phyloP scores from a whole-genome alignment of 2,113 vertebrate species.

The Orientallactaga bullata region DNA sequence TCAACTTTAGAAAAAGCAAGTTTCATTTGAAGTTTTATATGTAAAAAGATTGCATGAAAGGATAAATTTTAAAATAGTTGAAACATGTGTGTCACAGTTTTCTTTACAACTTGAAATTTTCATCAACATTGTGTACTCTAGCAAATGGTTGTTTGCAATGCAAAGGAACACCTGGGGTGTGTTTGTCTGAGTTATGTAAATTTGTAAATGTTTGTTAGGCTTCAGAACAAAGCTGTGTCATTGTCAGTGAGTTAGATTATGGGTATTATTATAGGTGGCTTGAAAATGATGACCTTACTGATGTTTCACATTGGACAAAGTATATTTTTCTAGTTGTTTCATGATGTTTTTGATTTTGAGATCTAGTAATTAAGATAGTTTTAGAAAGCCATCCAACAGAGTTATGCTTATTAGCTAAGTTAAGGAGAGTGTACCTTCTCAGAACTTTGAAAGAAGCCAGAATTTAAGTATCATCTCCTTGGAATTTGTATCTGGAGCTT shows the following conservation, averaged over 20 bases:
- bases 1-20: slow-evolving; percentile 59
- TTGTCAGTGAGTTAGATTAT: slow-evolving; percentile 52
- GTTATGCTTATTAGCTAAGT: slow-evolving; percentile 43
- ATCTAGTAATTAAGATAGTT: slow-evolving; percentile 21
- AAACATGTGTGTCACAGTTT: slow-evolving; percentile 70
- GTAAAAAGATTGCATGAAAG: slow-evolving; percentile 67
- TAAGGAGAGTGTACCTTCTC: not conserved
- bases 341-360: slow-evolving; percentile 49
- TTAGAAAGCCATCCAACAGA: slow-evolving; percentile 8
- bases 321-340: slow-evolving; percentile 32
- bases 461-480: not conserved
- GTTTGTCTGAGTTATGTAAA: slow-evolving; percentile 70
- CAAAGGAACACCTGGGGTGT: slow-evolving; percentile 73
- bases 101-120: slow-evolving; percentile 78
- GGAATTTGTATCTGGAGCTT: slow-evolving; percentile 7
- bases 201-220: slow-evolving; percentile 63
- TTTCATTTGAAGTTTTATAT: slow-evolving; percentile 61
- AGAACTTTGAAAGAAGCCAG: slow-evolving; percentile 25
- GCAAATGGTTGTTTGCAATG: slow-evolving; percentile 75
- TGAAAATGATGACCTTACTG: slow-evolving; percentile 42
- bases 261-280: slow-evolving; percentile 36
- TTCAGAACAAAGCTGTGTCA: slow-evolving; percentile 58
- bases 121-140: slow-evolving; percentile 70
- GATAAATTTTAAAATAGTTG: slow-evolving; percentile 72
- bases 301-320: slow-evolving; percentile 5